phyloP scores from a whole-genome alignment of 2,113 vertebrate genomes.

The Vulpes ferrilata region DNA sequence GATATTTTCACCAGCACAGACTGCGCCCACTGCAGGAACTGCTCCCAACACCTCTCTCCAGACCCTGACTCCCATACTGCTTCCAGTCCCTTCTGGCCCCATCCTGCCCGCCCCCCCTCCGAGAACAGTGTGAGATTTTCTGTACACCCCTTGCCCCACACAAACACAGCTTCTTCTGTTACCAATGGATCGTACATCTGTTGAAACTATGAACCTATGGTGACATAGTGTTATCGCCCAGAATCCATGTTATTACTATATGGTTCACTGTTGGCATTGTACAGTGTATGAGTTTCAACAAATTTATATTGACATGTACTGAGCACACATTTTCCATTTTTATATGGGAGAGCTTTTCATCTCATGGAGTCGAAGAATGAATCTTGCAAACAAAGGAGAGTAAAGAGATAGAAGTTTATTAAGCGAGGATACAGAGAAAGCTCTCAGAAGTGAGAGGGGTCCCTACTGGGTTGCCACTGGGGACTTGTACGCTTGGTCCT shows the following conservation, averaged over 20 bases:
- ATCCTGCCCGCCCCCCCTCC: background rate
- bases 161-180: background rate
- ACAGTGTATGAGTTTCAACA: background rate
- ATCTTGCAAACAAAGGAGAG: too few species aligned
- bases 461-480: too few species aligned
- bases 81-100: background rate
- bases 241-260: background rate
- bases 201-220: too few species aligned
- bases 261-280: background rate
- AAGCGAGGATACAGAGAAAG: too few species aligned
- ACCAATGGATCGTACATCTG: background rate
- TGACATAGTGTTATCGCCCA: background rate
- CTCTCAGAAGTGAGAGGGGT: too few species aligned
- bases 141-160: background rate
- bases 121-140: background rate
- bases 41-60: background rate
- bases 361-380: too few species aligned
- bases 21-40: background rate
- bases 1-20: background rate
- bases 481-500: too few species aligned
- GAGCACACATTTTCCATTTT: background rate
- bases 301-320: background rate
- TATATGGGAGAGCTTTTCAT: too few species aligned
- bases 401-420: too few species aligned
- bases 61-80: background rate